phyloP scores from a whole-genome alignment of 2,888 invertebrate species.

The Spodoptera littoralis region DNA sequence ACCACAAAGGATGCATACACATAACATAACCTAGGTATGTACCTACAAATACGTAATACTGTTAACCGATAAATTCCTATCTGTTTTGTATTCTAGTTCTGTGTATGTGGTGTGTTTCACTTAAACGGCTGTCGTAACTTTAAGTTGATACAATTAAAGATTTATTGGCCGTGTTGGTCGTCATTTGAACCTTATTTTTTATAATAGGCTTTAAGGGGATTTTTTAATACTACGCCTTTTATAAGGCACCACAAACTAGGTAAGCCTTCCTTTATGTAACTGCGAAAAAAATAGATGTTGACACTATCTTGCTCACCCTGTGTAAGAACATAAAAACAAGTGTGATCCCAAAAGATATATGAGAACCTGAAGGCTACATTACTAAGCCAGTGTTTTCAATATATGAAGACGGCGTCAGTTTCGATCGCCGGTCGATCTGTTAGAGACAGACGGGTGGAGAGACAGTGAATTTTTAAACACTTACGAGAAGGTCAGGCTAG shows the following conservation, averaged over 20 bases:
- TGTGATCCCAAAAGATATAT: too few relatives aligned
- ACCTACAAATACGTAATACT: conserved; percentile 53
- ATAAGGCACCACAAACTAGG: too few relatives aligned
- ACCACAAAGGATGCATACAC: conserved; percentile 70
- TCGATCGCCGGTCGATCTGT: not conserved
- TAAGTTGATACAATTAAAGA: not conserved
- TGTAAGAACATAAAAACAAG: not conserved
- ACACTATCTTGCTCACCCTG: too few relatives aligned
- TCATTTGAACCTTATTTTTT: too few relatives aligned
- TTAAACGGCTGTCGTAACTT: conserved; percentile 22
- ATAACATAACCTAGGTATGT: conserved; percentile 50
- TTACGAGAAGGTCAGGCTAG: too few relatives aligned
- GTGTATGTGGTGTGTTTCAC: conserved; percentile 26
- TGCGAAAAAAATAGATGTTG: too few relatives aligned
- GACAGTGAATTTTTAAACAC: too few relatives aligned
- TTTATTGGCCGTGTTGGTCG: too few relatives aligned
- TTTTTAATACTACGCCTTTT: too few relatives aligned
- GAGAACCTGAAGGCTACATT: too few relatives aligned
- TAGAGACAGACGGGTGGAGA: conserved; percentile 6
- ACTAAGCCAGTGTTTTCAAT: conserved; percentile 10
- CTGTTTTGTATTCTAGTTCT: conserved; percentile 52
- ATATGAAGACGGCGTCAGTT: not conserved
- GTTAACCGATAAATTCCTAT: conserved; percentile 49
- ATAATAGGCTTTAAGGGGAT: too few relatives aligned
- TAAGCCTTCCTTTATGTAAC: too few relatives aligned